Evolutionary conservation across 1,140 invertebrate species (phyloP).

Genomic region (Probaryconus sp.): DNA sequence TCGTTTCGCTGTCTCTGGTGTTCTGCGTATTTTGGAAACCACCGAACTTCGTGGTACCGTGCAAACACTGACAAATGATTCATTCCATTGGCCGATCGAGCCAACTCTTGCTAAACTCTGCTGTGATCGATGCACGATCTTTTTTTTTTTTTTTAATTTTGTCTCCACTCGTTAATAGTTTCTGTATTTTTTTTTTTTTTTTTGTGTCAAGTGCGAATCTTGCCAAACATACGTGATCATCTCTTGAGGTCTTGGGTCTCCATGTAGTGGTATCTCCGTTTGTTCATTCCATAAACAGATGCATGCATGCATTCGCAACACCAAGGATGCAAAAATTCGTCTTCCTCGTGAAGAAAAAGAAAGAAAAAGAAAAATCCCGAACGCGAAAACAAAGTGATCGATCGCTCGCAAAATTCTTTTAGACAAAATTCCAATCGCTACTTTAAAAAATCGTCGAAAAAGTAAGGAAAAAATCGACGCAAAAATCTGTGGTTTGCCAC

Average conservation of each 20-base stretch:
- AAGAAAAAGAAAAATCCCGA: neutral
- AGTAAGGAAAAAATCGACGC: neutral
- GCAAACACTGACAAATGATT: constrained; percentile 43
- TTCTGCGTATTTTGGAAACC: constrained; percentile 26
- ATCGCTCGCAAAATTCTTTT: neutral
- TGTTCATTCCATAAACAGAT: constrained; percentile 29
- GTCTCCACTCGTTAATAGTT: neutral
- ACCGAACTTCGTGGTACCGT: constrained; percentile 38
- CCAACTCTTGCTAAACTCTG: constrained; percentile 4
- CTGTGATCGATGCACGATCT: neutral
- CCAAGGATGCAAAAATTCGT: neutral
- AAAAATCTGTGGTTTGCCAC: too few species aligned
- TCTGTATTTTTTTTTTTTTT: constrained; percentile 12
- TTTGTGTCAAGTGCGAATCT: constrained; percentile 32
- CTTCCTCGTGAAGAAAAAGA: neutral
- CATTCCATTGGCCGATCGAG: constrained; percentile 45
- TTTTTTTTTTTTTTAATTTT: constrained; percentile 3
- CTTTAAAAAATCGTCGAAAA: too few species aligned
- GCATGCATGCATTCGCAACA: constrained; percentile 10
- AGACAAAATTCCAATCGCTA: constrained; percentile 2
- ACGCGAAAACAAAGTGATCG: neutral
- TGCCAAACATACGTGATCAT: constrained; percentile 38
- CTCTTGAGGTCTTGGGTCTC: constrained; percentile 9
- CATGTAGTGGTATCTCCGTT: neutral
- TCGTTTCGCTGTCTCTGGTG: constrained; percentile 31